phyloP scores from a whole-genome alignment of 2,113 vertebrate species.

The Porphyrio hochstetteri region DNA sequence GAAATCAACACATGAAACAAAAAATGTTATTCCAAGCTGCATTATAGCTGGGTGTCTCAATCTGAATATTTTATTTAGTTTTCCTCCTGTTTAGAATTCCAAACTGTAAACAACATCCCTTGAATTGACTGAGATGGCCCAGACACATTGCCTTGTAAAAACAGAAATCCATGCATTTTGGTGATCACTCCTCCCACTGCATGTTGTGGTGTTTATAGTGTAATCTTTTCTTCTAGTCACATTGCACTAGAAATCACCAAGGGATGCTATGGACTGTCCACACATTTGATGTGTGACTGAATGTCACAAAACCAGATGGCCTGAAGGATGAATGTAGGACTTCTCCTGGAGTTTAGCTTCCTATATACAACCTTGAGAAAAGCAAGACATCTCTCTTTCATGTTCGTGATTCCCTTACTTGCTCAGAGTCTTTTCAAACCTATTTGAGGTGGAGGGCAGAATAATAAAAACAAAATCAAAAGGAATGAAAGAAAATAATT shows the following conservation, averaged over 20 bases:
- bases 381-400: neutral
- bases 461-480: neutral
- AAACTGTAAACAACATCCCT: neutral
- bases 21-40: neutral
- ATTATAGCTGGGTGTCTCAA: neutral
- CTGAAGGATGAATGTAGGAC: neutral
- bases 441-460: neutral
- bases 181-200: neutral
- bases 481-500: neutral
- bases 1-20: neutral
- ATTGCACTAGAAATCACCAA: neutral
- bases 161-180: neutral
- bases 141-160: neutral
- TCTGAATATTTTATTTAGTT: neutral
- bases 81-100: neutral
- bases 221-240: neutral
- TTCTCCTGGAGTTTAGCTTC: neutral
- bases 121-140: neutral
- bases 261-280: accelerated
- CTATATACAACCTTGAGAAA: neutral
- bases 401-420: neutral
- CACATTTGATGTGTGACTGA: neutral
- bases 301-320: neutral
- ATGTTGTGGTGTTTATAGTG: neutral
- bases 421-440: neutral